Evolutionary conservation across 2,888 invertebrate genomes (phyloP), one percentile per base, ranked within the genome.

Genomic region (Pilophorus perplexus): DNA sequence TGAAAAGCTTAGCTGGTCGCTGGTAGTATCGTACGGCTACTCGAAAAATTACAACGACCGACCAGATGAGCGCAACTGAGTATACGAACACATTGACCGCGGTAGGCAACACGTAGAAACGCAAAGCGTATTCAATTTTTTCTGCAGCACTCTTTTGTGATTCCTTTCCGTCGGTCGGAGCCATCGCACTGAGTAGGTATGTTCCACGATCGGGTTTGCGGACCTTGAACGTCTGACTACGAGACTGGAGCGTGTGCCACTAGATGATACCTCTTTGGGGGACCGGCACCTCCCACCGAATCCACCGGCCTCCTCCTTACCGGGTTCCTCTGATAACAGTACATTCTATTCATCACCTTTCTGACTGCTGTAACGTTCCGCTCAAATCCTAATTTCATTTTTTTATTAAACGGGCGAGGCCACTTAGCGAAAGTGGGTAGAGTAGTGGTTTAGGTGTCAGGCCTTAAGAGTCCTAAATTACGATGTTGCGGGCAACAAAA

Each of bases 61-160:
- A n/a, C 60, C 60, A 60, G 12, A 60, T 20, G 12, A 28, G 6
- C 16, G 25, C 44, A 20, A 60, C 12, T 12, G 10, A 14, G 28
- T 46, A 46, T n/a, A 60, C 44, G 20, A 60, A 46, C 1, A 12
- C 8, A 3, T 22, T 27, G 28, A 27, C 6, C 8, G 14, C 14
- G 16, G 33, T 12, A 6, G 60, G 60, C 18, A 60, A 22, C n/a
- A 60, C 25, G 60, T 27, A 60, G 5, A 8, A 5, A n/a, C 46
- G 46, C 22, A 46, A 10, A n/a, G 23, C 20, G 22, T n/a, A 1
- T n/a, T 2, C 20, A 10, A n/a, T 23, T n/a, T 46, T 46, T 20
- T 20, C 46, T n/a, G 23, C n/a, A 18, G 46, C 46, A 46, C 22
- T 23, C 23, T 46, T 18, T n/a, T 5, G 46, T n/a, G 20, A 20